Conservation (phyloP, 2,113 vertebrate genomes). For the Petrocephalus microphthalmus region DNA sequence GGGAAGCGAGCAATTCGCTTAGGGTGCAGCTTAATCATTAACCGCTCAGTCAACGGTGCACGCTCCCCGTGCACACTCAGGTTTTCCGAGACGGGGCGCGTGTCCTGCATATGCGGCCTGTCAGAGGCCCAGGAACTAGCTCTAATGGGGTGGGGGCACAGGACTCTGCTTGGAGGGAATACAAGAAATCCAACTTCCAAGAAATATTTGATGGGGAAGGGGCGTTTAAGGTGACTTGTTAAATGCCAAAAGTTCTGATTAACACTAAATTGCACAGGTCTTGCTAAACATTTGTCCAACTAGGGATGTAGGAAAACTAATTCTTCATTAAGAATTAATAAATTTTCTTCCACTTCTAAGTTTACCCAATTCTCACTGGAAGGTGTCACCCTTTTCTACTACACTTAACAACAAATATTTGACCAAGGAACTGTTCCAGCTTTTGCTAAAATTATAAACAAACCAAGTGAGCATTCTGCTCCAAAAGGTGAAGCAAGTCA, state of each 20-base stretch:
- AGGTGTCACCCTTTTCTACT: not conserved
- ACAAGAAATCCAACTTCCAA: not conserved
- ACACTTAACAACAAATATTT: constrained; percentile 3
- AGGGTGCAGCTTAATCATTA: constrained; percentile 56
- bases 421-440: not conserved
- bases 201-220: not conserved
- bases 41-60: constrained; percentile 39
- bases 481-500: constrained; percentile 17
- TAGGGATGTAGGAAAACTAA: not conserved
- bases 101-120: not conserved
- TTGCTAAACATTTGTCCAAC: not conserved
- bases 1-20: constrained; percentile 32
- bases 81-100: not conserved
- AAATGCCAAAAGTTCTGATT: not conserved
- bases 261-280: not conserved
- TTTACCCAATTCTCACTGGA: not conserved
- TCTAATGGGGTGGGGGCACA: not conserved
- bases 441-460: not conserved
- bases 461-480: not conserved
- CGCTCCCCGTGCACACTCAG: not conserved
- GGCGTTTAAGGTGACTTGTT: not conserved
- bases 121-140: not conserved
- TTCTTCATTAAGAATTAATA: not conserved
- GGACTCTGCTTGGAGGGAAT: not conserved
- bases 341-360: not conserved